Base-by-base conservation (phyloP, 1,140 invertebrate species). In the Drosophila kohkoa region DNA sequence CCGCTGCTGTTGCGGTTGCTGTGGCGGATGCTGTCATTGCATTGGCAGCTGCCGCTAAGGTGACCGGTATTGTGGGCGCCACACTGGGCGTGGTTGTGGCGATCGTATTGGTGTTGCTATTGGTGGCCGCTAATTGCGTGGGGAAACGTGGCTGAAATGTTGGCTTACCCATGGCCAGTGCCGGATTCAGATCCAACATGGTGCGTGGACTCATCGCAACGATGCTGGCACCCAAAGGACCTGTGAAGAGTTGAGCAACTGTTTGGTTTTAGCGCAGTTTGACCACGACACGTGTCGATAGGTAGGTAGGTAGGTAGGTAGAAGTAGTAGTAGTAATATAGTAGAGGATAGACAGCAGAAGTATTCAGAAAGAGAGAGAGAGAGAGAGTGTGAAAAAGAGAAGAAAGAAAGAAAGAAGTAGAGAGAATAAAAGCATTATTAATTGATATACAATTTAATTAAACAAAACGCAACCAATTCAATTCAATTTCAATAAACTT, bases 161-260 rank as follows among this genome's bases (percentile, higher is more conserved):
- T 20, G 92, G 91, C 79, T 92, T 92, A 63, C 87, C 79, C 87
- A 92, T 91, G 38, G 91, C 89, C 81, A 92, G 63, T 28, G 92
- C 92, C 49, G 92, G 91, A 92, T 92, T 92, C 43, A 92, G 51
- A 63, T 92, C 90, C 55, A 92, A 60, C 90, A 92, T 91, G 41
- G 89, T 92, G 54, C 90, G 81, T 32, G 91, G 92, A 87, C 90
- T 92, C 90, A 92, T 92, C 58, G 92, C 92, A 55, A 92, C 89
- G 72, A 92, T 92, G 75, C 92, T 92, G 67, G 92, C 92, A 62
- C 92, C 92, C 79, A 92, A 75, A 1, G 92, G 92, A 92, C 91
- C 92, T 92, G 82, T 66, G 82, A 88, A 90, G 74, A 90, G 81
- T 91, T 90, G 87, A 89, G 85, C 85, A 89, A 89, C 85, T 89